These are phyloP conservation scores for Iguana delicatissima DNA, from an alignment of 2,797 vertebrate species.

Conservation along the genomic window DNA sequence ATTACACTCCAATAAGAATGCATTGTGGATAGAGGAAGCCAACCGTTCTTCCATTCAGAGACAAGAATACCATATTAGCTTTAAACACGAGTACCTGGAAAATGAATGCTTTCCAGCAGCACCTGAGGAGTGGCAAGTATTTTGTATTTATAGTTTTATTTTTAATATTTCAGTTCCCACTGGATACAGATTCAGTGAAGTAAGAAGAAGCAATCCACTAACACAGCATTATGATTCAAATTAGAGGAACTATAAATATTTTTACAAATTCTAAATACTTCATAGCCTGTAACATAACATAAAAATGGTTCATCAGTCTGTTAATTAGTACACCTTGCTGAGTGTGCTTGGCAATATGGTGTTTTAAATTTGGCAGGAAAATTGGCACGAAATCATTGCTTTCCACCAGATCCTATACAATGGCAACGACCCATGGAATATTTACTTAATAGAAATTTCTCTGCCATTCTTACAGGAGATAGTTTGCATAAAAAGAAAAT, in stretches of 20 bases:
- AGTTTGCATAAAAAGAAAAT: too few relatives aligned
- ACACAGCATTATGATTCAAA: slow-evolving; percentile 49
- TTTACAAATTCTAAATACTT: slow-evolving; percentile 21
- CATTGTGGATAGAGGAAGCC: slow-evolving; percentile 38
- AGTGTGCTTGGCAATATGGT: slow-evolving; percentile 5
- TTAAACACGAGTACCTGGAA: slow-evolving; percentile 39
- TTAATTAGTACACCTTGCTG: neutral
- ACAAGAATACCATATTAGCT: slow-evolving; percentile 12
- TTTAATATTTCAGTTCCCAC: slow-evolving; percentile 30
- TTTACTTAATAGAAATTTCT: neutral
- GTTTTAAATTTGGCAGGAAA: neutral
- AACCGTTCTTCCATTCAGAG: slow-evolving; percentile 37
- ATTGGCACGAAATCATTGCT: neutral
- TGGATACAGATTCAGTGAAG: neutral
- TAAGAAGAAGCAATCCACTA: slow-evolving; percentile 5
- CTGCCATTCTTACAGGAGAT: too few relatives aligned
- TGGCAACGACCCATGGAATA: neutral
- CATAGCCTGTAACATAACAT: slow-evolving; percentile 20
- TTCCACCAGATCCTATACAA: neutral
- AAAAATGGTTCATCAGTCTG: neutral
- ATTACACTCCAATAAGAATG: slow-evolving; percentile 56
- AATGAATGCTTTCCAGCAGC: neutral
- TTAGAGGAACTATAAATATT: slow-evolving; percentile 4
- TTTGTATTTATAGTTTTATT: neutral
- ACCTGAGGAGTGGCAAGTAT: neutral